Evolutionary conservation across 1,140 invertebrate genomes (phyloP), one percentile per base, ranked within the genome.

Genomic region (Zaprionus ornatus): DNA sequence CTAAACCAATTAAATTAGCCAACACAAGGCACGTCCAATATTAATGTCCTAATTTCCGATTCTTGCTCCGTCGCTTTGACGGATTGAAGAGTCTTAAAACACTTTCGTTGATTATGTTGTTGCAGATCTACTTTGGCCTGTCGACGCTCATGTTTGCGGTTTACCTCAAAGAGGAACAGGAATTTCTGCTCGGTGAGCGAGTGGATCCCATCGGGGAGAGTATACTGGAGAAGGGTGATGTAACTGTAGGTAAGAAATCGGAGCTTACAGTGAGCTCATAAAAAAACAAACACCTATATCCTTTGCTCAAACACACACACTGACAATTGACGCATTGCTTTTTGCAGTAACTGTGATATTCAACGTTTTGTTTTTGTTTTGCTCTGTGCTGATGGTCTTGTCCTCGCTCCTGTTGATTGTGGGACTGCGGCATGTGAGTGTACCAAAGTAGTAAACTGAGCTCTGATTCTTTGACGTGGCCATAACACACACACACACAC

Each of bases 291-390:
- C 6, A 10, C 48, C 13, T 15, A 32, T 35, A 27, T 21, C 17
- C 3, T n/a, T 21, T 13, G 23, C 13, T 15, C 15, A 17, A 2
- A 19, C 4, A 5, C 37, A 45, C 27, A 19, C 29, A 40, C n/a
- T n/a, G 13, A 55, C 69, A 67, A 86, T 66, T 78, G 74, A 80
- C 50, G 55, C 62, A 57, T 73, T 79, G 50, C 72, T 63, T 35
- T 52, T 80, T 77, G 52, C 79, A 91, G 90, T 77, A 68, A 91
- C 85, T 91, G 88, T 91, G 82, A 85, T 91, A 91, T 91, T 91
- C 75, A 91, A 91, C 77, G 66, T 91, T 67, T 86, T 91, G 74
- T 82, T 90, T 65, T 84, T 91, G 56, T 80, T 84, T 77, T 91
- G 90, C 80, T 86, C 90, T 12, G 62, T 91, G 72, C 74, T 91